phyloP scores from a whole-genome alignment of 2,888 invertebrate genomes.

The Nomada flava region DNA sequence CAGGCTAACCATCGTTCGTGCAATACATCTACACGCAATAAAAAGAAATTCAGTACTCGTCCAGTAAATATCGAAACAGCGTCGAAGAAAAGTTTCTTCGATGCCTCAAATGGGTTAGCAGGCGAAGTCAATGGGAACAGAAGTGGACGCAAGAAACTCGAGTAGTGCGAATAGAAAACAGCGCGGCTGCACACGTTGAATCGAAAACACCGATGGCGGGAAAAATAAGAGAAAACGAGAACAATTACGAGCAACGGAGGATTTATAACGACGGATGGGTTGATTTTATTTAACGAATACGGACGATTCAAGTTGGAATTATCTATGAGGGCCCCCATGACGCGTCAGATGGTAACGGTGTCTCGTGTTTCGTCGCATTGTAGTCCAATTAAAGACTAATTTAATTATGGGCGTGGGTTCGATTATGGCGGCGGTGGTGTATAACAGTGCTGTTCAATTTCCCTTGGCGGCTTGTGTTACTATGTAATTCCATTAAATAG shows the following conservation, averaged over 20 bases:
- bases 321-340: neutral
- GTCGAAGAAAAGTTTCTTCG: neutral
- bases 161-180: constrained; percentile 13
- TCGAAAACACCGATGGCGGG: too few relatives aligned
- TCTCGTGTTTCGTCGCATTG: constrained; percentile 26
- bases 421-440: constrained; percentile 26
- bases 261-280: constrained; percentile 20
- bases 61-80: neutral
- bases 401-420: constrained; percentile 37
- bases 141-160: neutral
- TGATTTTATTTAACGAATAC: neutral
- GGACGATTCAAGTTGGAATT: constrained; percentile 5
- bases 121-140: neutral
- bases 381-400: constrained; percentile 48
- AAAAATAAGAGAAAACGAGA: constrained; percentile 7
- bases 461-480: constrained; percentile 6
- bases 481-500: constrained; percentile 28
- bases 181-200: too few relatives aligned
- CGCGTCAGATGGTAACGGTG: constrained; percentile 9
- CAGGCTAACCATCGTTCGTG: too few relatives aligned
- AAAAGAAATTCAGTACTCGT: neutral
- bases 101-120: neutral
- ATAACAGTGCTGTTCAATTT: constrained; percentile 39
- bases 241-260: neutral
- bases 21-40: neutral